Conservation (phyloP, 2,113 vertebrate species). For the Platichthys flesus region DNA sequence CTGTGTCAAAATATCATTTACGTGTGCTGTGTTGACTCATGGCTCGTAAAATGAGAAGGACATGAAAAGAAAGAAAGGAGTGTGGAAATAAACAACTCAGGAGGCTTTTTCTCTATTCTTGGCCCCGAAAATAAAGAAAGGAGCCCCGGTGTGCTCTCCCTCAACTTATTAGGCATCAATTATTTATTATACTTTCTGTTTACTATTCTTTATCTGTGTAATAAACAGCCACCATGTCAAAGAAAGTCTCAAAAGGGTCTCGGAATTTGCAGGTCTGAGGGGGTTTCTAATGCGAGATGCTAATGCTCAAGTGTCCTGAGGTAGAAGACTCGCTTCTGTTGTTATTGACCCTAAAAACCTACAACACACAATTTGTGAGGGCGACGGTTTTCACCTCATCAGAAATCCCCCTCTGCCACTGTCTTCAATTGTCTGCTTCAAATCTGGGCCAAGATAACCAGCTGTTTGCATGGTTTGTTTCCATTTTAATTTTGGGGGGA, state of each 20-base stretch:
- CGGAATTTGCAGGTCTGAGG: conserved; percentile 49
- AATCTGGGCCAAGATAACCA: conserved; percentile 60
- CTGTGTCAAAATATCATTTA: conserved; percentile 85
- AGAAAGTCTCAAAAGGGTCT: conserved; percentile 44
- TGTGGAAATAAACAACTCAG: conserved; percentile 78
- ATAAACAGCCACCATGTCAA: conserved; percentile 62
- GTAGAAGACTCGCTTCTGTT: conserved; percentile 14
- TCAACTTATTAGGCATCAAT: conserved; percentile 76
- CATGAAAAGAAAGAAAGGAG: conserved; percentile 79
- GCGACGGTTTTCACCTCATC: conserved; percentile 33
- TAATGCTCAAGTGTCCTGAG: not conserved
- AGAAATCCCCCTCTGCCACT: conserved; percentile 12
- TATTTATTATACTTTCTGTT: conserved; percentile 71
- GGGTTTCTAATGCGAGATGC: not conserved
- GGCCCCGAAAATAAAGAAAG: conserved; percentile 56
- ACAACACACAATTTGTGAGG: not conserved
- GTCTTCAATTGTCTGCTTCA: conserved; percentile 37
- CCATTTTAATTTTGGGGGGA: conserved; percentile 26
- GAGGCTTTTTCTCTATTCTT: conserved; percentile 71
- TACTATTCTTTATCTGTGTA: conserved; percentile 70
- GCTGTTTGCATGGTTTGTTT: conserved; percentile 40
- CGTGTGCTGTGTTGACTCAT: conserved; percentile 82
- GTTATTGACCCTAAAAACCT: conserved; percentile 43
- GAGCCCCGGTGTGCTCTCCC: conserved; percentile 43
- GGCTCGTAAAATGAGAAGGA: conserved; percentile 83